Evolutionary conservation across 2,797 vertebrate species (phyloP), one percentile per base, ranked within the genome.

Genomic region (Otus scops): DNA sequence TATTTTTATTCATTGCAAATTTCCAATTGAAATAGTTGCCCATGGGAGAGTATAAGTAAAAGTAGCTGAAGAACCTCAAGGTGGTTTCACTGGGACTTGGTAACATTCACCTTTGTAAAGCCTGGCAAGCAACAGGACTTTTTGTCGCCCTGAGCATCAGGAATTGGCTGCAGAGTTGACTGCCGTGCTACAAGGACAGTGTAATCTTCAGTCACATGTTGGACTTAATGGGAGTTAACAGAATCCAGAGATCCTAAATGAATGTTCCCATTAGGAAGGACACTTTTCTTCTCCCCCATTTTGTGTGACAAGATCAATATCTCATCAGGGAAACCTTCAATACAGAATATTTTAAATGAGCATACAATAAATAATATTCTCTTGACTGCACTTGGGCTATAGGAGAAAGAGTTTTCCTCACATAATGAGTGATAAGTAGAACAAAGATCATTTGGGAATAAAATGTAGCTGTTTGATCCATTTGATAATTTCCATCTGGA

Each of bases 401-500:
- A 84, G 54, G 38, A 50, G 82, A 48, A 86, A 65, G 36, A 50
- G 24, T 76, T 79, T 88, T 81, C 19, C 43, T 88, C 48, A 17
- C 92, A 16, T 82, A 95, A 67, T 80, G 83, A 94, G 32, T 74
- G 50, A 34, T 94, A 92, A 96, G 85, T 77, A 94, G 83, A 95
- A 80, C 84, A 92, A 95, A 89, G 64, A 88, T 93, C 56, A 67
- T 87, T 70, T 94, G 93, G 77, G 90, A 95, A 87, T 94, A 92
- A 87, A 95, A 67, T 67, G 11, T 92, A 79, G 32, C 53, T 93
- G 48, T 95, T 95, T 92, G 80, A 96, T 93, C 90, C 70, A 60
- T 94, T 95, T 93, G 70, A 89, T 90, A 85, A 92, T 91, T 96
- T 97, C 93, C 95, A 96, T 97, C 94, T 97, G 96, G 93, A 85